These are phyloP conservation scores for Carettochelys insculpta DNA, from an alignment of 2,113 vertebrate species.

Conservation along the genomic window DNA sequence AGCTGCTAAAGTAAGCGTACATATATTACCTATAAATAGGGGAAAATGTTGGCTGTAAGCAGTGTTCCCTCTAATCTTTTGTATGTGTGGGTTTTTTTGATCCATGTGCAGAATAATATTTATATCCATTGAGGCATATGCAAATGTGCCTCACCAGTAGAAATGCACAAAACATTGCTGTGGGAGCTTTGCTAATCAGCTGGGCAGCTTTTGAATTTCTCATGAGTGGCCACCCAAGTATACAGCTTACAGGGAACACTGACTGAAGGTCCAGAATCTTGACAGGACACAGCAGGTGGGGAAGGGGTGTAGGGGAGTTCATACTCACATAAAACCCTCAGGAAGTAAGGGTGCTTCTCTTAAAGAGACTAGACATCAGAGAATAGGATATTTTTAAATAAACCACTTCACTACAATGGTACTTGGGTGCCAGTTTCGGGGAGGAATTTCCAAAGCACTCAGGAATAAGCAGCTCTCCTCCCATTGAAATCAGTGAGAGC, in stretches of 20 bases:
- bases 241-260: too few relatives aligned
- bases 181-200: too few relatives aligned
- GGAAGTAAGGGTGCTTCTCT: slow-evolving; percentile 8
- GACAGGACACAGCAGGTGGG: neutral
- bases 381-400: neutral
- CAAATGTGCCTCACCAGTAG: too few relatives aligned
- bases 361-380: neutral
- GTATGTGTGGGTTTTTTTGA: too few relatives aligned
- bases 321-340: neutral
- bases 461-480: neutral
- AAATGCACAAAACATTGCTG: too few relatives aligned
- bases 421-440: neutral
- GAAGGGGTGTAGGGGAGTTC: too few relatives aligned
- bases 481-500: neutral
- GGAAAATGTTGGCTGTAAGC: neutral
- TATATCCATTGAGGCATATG: too few relatives aligned
- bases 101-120: too few relatives aligned
- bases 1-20: neutral
- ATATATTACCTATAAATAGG: neutral
- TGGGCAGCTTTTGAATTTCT: too few relatives aligned
- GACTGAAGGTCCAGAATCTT: neutral
- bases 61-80: too few relatives aligned
- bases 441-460: neutral
- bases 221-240: too few relatives aligned
- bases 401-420: neutral